Base-by-base conservation (phyloP, 2,888 invertebrate species). In the Chrysolina oricalcia region DNA sequence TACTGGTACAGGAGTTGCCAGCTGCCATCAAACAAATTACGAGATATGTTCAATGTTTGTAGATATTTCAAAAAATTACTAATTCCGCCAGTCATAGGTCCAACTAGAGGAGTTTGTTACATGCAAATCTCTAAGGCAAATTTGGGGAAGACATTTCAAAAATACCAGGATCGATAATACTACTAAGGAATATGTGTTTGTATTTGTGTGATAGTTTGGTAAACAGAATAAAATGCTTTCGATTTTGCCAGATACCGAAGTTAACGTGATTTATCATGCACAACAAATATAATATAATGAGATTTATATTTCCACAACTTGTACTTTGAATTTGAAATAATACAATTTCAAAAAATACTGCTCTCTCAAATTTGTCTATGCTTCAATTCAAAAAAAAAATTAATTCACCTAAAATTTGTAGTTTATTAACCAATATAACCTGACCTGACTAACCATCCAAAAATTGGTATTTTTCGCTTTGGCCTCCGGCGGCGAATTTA, bases 91-190 rank as follows among this genome's bases (percentile, higher is more conserved):
- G 67, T 67, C 17, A 46, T 35, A 50, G 67, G n/a, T 59, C 23
- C 68, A 62, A 63, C 48, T 48, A 59, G 68, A 72, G 79, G 79
- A 69, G 17, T 35, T 35, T 35, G 35, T 78, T 71, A 73, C 80
- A 83, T 80, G 80, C 81, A 82, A 75, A 79, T 80, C 73, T 80
- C 83, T 83, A 84, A 84, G 84, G 84, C 84, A 84, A 81, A 82
- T 80, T 78, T 78, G 80, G 83, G 83, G 83, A 84, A 84, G 83
- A 84, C 83, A 80, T 78, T 71, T 79, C 71, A 75, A 70, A 77
- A 72, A 77, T 81, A 79, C 77, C 76, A 78, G 70, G 19, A 70
- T 53, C 65, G 76, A 79, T 70, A 68, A 73, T 62, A 56, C 62
- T 78, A 77, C 76, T 76, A 76, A 63, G 59, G 72, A 72, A 72